Evolutionary conservation across 2,888 invertebrate genomes (phyloP), one percentile per base, ranked within the genome.

Genomic region (Eledona agricola): DNA sequence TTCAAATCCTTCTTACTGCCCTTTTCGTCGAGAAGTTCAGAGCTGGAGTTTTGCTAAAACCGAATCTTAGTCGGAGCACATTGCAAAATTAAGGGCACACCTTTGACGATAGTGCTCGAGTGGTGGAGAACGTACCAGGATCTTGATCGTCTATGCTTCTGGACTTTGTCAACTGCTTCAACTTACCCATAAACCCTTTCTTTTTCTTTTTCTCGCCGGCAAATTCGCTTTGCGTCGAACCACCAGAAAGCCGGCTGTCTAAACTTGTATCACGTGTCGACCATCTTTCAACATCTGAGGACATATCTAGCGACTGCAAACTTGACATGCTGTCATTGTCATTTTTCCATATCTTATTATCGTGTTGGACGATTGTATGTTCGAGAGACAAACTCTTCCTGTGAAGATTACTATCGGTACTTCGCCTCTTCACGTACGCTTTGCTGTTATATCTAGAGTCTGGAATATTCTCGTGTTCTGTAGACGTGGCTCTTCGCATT

Each of bases 201-300:
- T 85, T 85, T 76, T 89, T 87, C 77, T 90, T 89, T 72, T 90
- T 91, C 49, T 90, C 78, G 4, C 72, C 87, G 17, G 85, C 80
- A 1, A 88, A 84, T 67, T 93, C 93, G 73, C 93, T 92, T 74
- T 92, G 90, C 0, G 89, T 89, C 1, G 93, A 93, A 5, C 90
- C 90, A 26, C 87, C 88, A 0, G 93, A 93, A 61, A 93, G 77
- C 25, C 91, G 86, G 65, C 90, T 91, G 73, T 93, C 92, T 35
- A 91, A 80, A 70, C 90, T 90, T 25, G 86, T 82, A 71, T 91
- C 91, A 40, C 89, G 81, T 28, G 80, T 80, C 56, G 81, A 84
- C 38, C 81, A 78, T 9, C 78, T 77, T 60, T 88, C 88, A 25
- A 72, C 64, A 57, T 79, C 80, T 2, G 78, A 77, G 31, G 74